Percentiles rank a stretch among this genome's conserved stretches.
These are phyloP conservation scores for Meteorus colon DNA, from an alignment of 2,888 invertebrate species.

Conservation along the genomic window DNA sequence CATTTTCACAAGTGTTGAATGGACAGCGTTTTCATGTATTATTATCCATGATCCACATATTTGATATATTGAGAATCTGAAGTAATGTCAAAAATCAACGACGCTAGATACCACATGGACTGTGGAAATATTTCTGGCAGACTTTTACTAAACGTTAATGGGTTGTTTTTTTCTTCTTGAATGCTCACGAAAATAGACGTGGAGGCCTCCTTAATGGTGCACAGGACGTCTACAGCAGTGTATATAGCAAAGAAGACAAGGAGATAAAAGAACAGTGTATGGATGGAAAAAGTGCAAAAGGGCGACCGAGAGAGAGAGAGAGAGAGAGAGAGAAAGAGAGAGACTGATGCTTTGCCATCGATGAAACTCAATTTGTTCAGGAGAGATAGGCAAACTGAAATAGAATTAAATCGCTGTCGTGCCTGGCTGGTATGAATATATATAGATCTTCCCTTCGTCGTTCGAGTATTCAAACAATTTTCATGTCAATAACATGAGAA, in stretches of 20 bases:
- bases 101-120: too few relatives aligned
- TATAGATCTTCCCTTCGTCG: constrained; percentile 20
- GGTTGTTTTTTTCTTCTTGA: neutral
- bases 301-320: constrained; percentile 19
- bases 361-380: constrained; percentile 50
- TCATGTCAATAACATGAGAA: neutral
- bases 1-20: too few relatives aligned
- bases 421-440: constrained; percentile 34
- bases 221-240: constrained; percentile 5
- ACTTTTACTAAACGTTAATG: neutral
- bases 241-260: neutral
- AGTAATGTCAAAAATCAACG: too few relatives aligned
- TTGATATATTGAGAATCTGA: too few relatives aligned
- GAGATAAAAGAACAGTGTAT: constrained; percentile 36
- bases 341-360: constrained; percentile 47
- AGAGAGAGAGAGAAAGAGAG: constrained; percentile 20
- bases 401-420: constrained; percentile 52
- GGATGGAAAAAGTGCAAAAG: constrained; percentile 1
- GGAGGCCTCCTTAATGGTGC: constrained; percentile 6
- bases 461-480: neutral
- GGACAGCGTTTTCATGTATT: too few relatives aligned
- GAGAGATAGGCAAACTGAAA: constrained; percentile 52
- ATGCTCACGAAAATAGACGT: neutral
- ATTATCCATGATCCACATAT: too few relatives aligned
- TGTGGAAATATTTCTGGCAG: too few relatives aligned